A percentile compares a stretch with the other conserved stretches of the same genome.
Evolutionary conservation across 2,888 invertebrate species (phyloP).

Genomic region (Lasioglossum marginatum): DNA sequence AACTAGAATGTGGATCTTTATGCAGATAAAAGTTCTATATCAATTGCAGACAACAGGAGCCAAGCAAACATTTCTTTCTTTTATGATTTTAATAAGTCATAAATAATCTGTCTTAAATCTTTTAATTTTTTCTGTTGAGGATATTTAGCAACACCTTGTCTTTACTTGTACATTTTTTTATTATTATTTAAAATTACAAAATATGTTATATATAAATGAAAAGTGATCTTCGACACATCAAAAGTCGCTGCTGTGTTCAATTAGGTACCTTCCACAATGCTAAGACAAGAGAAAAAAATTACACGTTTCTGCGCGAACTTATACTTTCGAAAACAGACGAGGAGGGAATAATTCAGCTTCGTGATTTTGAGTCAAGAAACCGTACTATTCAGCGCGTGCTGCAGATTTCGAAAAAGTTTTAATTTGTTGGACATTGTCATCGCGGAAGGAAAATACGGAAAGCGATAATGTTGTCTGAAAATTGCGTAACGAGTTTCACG

Average conservation of each 20-base stretch:
- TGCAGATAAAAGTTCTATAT: too few species aligned
- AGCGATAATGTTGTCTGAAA: constrained; percentile 57
- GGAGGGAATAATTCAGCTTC: not conserved
- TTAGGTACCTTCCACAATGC: too few species aligned
- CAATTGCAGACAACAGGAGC: too few species aligned
- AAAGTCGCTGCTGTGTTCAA: too few species aligned
- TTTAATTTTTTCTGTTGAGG: too few species aligned
- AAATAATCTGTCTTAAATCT: too few species aligned
- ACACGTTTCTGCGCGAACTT: not conserved
- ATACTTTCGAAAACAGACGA: not conserved
- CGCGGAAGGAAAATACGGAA: not conserved
- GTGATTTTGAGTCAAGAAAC: not conserved
- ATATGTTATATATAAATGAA: not conserved
- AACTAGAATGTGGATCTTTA: not conserved
- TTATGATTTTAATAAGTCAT: too few species aligned
- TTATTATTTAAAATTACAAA: not conserved
- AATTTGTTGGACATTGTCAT: not conserved
- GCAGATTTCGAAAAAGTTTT: not conserved
- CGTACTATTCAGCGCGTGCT: not conserved
- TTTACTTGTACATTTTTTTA: too few species aligned
- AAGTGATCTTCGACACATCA: too few species aligned
- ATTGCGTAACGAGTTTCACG: constrained; percentile 58
- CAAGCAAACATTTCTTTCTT: too few species aligned
- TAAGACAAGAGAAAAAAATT: not conserved
- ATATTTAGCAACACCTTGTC: too few species aligned